phyloP scores from a whole-genome alignment of 2,113 vertebrate genomes.

The Actenoides hombroni region DNA sequence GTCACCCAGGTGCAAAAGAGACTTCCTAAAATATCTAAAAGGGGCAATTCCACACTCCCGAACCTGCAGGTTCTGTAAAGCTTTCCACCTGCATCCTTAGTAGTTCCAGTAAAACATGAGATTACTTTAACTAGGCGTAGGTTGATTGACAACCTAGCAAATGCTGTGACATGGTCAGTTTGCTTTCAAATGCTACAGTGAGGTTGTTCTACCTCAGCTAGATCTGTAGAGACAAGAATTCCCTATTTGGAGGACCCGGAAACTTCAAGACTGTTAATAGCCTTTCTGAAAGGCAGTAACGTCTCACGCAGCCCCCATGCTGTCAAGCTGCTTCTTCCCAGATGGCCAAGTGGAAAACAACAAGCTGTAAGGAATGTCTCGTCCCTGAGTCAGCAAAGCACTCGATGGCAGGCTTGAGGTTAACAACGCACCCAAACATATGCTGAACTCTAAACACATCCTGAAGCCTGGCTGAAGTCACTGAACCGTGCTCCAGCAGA shows the following conservation, averaged over 20 bases:
- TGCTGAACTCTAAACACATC: background rate
- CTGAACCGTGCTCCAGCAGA: background rate
- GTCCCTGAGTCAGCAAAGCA: constrained; percentile 49
- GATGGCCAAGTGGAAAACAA: constrained; percentile 59
- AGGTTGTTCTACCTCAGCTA: background rate
- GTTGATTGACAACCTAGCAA: background rate
- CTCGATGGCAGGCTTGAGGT: constrained; percentile 4
- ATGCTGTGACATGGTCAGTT: background rate
- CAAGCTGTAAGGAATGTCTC: constrained; percentile 36
- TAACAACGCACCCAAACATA: constrained; percentile 34
- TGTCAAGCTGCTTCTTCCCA: constrained; percentile 55
- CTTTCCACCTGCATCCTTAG: background rate
- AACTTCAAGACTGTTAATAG: constrained; percentile 4
- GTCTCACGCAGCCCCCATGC: constrained; percentile 51
- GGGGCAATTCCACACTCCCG: background rate
- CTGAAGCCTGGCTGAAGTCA: background rate
- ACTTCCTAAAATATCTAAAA: background rate
- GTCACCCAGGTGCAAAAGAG: background rate
- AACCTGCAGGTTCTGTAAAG: background rate
- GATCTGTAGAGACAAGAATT: background rate
- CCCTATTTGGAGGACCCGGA: background rate
- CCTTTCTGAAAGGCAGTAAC: background rate
- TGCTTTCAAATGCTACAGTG: background rate
- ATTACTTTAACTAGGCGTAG: background rate
- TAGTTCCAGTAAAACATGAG: background rate